These are phyloP conservation scores for Listronotus bonariensis DNA, from an alignment of 1,140 invertebrate genomes.

Conservation along the genomic window DNA sequence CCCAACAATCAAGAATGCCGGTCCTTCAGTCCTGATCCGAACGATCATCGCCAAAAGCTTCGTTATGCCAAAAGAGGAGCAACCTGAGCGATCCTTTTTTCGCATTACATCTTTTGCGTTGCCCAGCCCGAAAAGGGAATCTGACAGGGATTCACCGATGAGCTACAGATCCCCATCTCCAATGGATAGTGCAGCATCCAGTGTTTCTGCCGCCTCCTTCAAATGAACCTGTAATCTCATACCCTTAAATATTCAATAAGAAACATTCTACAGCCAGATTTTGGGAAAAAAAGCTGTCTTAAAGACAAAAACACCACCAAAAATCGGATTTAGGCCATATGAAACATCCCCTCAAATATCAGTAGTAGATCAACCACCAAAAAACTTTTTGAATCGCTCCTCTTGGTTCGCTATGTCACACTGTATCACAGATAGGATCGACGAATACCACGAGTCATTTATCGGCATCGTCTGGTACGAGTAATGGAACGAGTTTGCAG, in stretches of 20 bases:
- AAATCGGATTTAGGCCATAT: conserved; percentile 53
- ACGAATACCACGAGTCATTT: background rate
- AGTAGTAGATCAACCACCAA: conserved; percentile 9
- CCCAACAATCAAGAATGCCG: conserved; percentile 38
- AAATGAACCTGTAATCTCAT: conserved; percentile 50
- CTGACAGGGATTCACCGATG: conserved; percentile 33
- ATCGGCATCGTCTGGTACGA: conserved; percentile 2
- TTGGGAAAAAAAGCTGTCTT: conserved; percentile 50
- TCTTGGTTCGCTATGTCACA: conserved; percentile 64
- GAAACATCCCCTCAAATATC: conserved; percentile 34
- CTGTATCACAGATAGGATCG: conserved; percentile 66
- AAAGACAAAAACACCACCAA: conserved; percentile 42
- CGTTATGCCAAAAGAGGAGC: conserved; percentile 32
- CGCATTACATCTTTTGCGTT: conserved; percentile 52
- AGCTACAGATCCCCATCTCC: conserved; percentile 40
- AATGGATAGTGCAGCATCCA: conserved; percentile 33
- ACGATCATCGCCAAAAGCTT: conserved; percentile 37
- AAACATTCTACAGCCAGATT: conserved; percentile 54
- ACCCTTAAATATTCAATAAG: conserved; percentile 54
- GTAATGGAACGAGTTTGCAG: background rate
- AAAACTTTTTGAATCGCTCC: conserved; percentile 51
- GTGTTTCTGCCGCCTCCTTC: conserved; percentile 29
- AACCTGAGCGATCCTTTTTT: conserved; percentile 45
- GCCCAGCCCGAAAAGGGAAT: conserved; percentile 46
- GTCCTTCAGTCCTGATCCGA: conserved; percentile 18